Evolutionary conservation across 2,797 vertebrate genomes (phyloP), one percentile per base, ranked within the genome.

Genomic region (Poeciliopsis turneri): DNA sequence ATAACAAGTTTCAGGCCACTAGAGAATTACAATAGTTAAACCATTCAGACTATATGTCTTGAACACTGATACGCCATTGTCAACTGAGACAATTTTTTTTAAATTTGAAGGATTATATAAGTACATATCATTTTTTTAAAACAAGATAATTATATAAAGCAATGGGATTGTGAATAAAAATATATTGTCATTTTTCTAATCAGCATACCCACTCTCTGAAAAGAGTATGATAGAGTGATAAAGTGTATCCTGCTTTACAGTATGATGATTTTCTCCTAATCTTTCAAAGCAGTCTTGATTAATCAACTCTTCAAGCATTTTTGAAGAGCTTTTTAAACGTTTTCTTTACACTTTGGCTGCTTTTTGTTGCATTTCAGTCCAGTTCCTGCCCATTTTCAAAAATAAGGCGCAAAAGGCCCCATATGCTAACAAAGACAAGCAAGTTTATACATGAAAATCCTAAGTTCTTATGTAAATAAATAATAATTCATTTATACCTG

Each of bases 11-110:
- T 55, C 53, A 72, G 36, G 33, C 30, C 36, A 25, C 41, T 45
- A 12, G 46, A 78, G 74, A 2, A 43, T 43, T 69, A 23, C 33
- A 81, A 61, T 76, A 16, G 39, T 73, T 82, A 47, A 70, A 81
- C 53, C 64, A 85, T 87, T 84, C 57, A 78, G 41, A 76, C 45
- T 51, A 47, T 20, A 78, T 10, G 39, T 47, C 69, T 74, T 43
- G 82, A 77, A 16, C 74, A 45, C 46, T 33, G 74, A 28, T 36
- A n/a, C 71, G 28, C 45, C 0, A 68, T 77, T 77, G 49, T 88
- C 72, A 49, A 3, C 36, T 59, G 53, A 80, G 76, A n/a, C n/a
- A n/a, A n/a, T n/a, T 76, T 49, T 23, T 49, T 49, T 49, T 20
- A 18, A 68, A 55, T 79, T 61, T 70, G 68, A 71, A 76, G 69